Evolutionary conservation across 1,140 invertebrate genomes (phyloP), one percentile per base, ranked within the genome.

Genomic region (Heliconius hewitsoni): DNA sequence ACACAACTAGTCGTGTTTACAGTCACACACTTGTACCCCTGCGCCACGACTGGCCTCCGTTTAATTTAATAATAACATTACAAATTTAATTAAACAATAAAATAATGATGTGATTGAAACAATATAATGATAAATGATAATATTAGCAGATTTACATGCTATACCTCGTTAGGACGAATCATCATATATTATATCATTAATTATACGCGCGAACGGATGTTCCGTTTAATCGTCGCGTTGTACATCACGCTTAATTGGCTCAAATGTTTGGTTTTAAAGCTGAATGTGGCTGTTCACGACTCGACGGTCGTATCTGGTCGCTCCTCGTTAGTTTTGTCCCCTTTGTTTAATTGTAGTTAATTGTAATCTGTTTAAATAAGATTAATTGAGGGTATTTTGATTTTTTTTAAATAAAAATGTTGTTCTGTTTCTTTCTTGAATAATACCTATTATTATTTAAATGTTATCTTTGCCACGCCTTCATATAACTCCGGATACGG

Each of bases 241-340:
- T 80, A 73, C 75, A 76, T 75, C 71, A 70, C 18, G 78, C 46
- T 79, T 76, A 74, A 80, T 80, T 80, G 74, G 50, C 23, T 66
- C 76, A 52, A 76, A 76, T 74, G 71, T 72, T 73, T 76, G 39
- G 19, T 76, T 55, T 76, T 37, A 71, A 34, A 50, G 55, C 74
- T 71, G 60, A 42, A 70, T 76, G 60, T 60, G 74, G 74, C 27
- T 50, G 60, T 60, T 23, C 8, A 60, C 8, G 19, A 23, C n/a
- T 23, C 55, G 39, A 37, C 57, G 74, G 39, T 70, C 37, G 34
- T 39, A 70, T 46, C 46, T 70, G 37, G 42, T 30, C 39, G 74
- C 74, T 34, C 74, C 57, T 42, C 60, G 74, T 42, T 76, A 46
- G 50, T 76, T 70, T 27, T 66, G 39, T 71, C 34, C 16, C 9